Percentiles rank a stretch among this genome's conserved stretches.
These are phyloP conservation scores for Microplitis deprimator DNA, from an alignment of 2,888 invertebrate genomes.

Conservation along the genomic window DNA sequence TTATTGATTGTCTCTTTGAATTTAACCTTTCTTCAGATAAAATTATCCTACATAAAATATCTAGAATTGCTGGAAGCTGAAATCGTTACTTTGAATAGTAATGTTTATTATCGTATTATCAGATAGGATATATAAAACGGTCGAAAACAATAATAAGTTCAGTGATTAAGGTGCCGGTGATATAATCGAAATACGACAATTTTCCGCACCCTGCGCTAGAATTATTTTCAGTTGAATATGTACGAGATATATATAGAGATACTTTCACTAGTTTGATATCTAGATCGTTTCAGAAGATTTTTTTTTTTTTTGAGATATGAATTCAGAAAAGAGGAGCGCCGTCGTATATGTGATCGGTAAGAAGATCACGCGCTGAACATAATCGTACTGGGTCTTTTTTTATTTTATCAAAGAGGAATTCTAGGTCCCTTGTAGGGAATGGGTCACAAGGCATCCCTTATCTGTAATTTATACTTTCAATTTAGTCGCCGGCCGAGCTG, in stretches of 20 bases:
- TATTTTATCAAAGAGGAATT: slow-evolving; percentile 35
- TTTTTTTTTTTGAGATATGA: neutral
- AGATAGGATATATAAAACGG: neutral
- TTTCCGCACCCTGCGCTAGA: slow-evolving; percentile 29
- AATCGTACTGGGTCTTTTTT: slow-evolving; percentile 52
- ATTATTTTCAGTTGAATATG: slow-evolving; percentile 28
- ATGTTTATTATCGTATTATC: neutral
- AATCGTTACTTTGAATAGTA: neutral
- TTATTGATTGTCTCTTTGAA: neutral
- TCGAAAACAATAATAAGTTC: slow-evolving; percentile 2
- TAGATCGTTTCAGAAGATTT: neutral
- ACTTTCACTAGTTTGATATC: neutral
- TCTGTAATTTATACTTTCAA: slow-evolving; percentile 69
- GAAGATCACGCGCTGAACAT: slow-evolving; percentile 65
- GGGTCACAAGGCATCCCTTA: slow-evolving; percentile 57
- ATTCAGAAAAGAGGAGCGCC: neutral
- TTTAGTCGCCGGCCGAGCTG: slow-evolving; percentile 53
- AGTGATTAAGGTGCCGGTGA: neutral
- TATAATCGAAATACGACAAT: slow-evolving; percentile 7
- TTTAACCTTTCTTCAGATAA: neutral
- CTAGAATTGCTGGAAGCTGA: neutral
- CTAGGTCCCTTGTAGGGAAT: slow-evolving; percentile 16
- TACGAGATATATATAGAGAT: slow-evolving; percentile 2
- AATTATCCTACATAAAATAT: neutral
- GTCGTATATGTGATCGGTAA: slow-evolving; percentile 57